These are phyloP conservation scores for Unio delphinus DNA, from an alignment of 2,888 invertebrate genomes.

Conservation along the genomic window DNA sequence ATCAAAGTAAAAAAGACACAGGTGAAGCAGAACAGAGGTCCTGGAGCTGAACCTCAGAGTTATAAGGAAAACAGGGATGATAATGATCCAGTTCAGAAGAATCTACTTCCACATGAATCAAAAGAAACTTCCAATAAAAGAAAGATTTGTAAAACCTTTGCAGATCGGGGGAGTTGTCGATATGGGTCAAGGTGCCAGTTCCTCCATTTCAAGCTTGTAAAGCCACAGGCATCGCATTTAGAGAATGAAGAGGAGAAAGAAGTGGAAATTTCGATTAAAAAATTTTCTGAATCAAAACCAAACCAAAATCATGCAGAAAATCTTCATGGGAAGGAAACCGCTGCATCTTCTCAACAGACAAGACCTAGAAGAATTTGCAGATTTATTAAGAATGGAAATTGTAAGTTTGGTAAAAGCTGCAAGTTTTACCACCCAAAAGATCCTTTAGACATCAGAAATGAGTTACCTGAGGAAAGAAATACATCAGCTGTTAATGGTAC, in stretches of 20 bases:
- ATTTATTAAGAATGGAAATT: slow-evolving; percentile 43
- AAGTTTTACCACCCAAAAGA: slow-evolving; percentile 40
- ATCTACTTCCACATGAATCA: not conserved
- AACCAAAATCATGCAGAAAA: not conserved
- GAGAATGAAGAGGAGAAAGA: slow-evolving; percentile 22
- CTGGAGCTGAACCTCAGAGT: not conserved
- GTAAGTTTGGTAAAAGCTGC: slow-evolving; percentile 49
- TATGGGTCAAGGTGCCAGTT: no score
- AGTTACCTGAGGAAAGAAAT: not conserved
- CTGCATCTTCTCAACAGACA: not conserved
- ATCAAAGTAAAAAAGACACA: slow-evolving; percentile 3
- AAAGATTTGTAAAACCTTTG: not conserved
- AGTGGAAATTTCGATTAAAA: not conserved
- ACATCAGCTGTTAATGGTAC: slow-evolving; percentile 2
- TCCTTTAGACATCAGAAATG: slow-evolving; percentile 1
- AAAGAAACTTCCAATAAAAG: not conserved
- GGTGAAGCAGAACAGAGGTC: slow-evolving; percentile 3
- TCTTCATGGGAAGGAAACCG: not conserved
- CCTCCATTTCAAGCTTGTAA: not conserved
- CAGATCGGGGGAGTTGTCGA: no score
- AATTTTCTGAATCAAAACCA: not conserved
- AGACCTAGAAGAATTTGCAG: slow-evolving; percentile 12
- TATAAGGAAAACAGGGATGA: not conserved
- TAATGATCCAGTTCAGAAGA: slow-evolving; percentile 1
- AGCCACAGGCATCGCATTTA: slow-evolving; percentile 6